Evolutionary conservation across 2,797 vertebrate genomes (phyloP).

Genomic region (Prunella strophiata): DNA sequence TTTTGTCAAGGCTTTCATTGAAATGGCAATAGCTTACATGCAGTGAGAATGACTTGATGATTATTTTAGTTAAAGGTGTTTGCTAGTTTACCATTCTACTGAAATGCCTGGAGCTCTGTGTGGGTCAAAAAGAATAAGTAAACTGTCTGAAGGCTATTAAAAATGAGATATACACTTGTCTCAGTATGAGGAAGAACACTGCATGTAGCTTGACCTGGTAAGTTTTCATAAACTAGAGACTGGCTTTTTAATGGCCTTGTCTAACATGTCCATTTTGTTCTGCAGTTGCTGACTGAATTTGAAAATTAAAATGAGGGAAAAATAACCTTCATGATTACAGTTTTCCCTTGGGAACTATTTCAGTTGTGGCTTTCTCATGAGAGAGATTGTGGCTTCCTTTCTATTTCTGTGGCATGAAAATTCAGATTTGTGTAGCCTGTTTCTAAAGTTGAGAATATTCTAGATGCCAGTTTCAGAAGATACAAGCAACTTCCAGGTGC

Average conservation of each 20-base stretch:
- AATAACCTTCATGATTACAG: slow-evolving; percentile 49
- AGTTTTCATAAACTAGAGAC: not conserved
- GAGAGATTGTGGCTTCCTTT: slow-evolving; percentile 56
- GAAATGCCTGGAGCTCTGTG: not conserved
- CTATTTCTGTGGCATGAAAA: slow-evolving; percentile 2
- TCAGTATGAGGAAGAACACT: not conserved
- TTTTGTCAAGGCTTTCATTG: not conserved
- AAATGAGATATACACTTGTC: not conserved
- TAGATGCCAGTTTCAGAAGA: not conserved
- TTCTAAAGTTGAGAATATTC: slow-evolving; percentile 37
- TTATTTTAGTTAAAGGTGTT: not conserved
- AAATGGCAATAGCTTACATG: not conserved
- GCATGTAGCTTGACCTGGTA: not conserved
- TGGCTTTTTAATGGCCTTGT: slow-evolving; percentile 26
- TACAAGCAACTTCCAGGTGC: slow-evolving; percentile 12
- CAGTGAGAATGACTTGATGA: not conserved
- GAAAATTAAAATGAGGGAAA: slow-evolving; percentile 53
- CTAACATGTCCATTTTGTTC: slow-evolving; percentile 53
- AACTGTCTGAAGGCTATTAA: not conserved
- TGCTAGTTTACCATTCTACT: not conserved
- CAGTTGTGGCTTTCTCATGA: slow-evolving; percentile 52
- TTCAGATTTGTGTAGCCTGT: slow-evolving; percentile 27
- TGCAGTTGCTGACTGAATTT: slow-evolving; percentile 30
- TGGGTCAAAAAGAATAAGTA: not conserved
- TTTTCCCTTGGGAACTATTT: slow-evolving; percentile 57